Conservation (phyloP, 2,113 vertebrate species). For the Protobothrops mucrosquamatus region DNA sequence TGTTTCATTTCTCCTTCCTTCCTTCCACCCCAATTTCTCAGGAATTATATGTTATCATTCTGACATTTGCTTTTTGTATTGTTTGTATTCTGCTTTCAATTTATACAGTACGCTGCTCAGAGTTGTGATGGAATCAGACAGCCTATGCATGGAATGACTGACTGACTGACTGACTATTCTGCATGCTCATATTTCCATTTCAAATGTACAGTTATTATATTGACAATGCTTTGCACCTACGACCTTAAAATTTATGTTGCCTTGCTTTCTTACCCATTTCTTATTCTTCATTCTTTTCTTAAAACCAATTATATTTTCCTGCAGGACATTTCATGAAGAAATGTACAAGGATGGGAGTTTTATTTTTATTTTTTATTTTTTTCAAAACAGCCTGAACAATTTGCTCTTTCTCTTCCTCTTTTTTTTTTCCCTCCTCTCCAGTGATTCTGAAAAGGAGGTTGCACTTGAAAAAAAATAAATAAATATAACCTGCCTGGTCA, state of each 20-base stretch:
- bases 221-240: conserved; percentile 21
- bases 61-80: neutral
- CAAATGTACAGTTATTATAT: conserved; percentile 57
- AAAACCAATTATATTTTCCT: conserved; percentile 62
- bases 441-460: conserved; percentile 56
- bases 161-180: neutral
- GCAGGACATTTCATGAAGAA: conserved; percentile 49
- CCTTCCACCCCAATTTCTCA: neutral
- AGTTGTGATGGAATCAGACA: neutral
- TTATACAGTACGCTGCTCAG: neutral
- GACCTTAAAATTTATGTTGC: conserved; percentile 62
- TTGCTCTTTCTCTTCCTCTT: conserved; percentile 19
- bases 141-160: neutral
- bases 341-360: conserved; percentile 46
- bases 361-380: conserved; percentile 1
- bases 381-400: conserved; percentile 31
- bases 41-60: neutral
- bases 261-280: conserved; percentile 34
- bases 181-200: conserved; percentile 65
- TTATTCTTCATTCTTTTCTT: conserved; percentile 38
- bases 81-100: neutral
- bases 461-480: conserved; percentile 40
- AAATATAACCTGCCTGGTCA: conserved; percentile 41
- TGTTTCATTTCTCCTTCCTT: neutral
- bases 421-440: conserved; percentile 27